Percentiles rank a stretch among this genome's conserved stretches.
Conservation (phyloP, 1,140 invertebrate species). For the Brachionus asplanchnoidis region DNA sequence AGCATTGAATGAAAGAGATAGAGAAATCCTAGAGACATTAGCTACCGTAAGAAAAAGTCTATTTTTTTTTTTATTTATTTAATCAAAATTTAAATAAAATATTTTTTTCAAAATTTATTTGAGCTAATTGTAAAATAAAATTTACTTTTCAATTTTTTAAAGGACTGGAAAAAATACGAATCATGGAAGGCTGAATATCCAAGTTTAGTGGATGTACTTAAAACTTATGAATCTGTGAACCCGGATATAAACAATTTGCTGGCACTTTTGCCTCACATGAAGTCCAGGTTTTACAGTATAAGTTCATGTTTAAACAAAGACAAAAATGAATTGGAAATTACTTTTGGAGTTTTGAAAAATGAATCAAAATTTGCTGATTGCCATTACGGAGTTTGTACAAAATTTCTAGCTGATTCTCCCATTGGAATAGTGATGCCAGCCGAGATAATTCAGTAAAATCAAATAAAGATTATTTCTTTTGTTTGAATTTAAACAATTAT, state of each 20-base stretch:
- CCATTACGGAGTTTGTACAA: slow-evolving; percentile 88
- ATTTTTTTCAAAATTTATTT: too few relatives aligned
- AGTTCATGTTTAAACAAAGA: slow-evolving; percentile 71
- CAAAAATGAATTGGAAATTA: slow-evolving; percentile 74
- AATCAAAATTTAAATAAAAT: too few relatives aligned
- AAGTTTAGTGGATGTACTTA: slow-evolving; percentile 89
- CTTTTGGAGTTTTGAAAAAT: slow-evolving; percentile 83
- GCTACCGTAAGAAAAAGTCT: too few relatives aligned
- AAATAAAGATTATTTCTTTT: too few relatives aligned
- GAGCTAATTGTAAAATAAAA: too few relatives aligned
- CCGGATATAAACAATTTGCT: slow-evolving; percentile 74
- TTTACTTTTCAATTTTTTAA: too few relatives aligned
- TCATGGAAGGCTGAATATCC: slow-evolving; percentile 84
- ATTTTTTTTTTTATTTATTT: too few relatives aligned
- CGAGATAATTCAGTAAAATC: slow-evolving; percentile 70
- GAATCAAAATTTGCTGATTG: slow-evolving; percentile 67
- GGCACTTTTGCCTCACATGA: slow-evolving; percentile 75
- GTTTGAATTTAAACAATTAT: slow-evolving; percentile 43
- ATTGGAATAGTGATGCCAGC: slow-evolving; percentile 61
- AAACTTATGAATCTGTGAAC: slow-evolving; percentile 85
- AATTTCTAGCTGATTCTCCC: slow-evolving; percentile 65
- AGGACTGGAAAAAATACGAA: slow-evolving; percentile 63
- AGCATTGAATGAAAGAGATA: too few relatives aligned
- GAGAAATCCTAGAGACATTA: too few relatives aligned
- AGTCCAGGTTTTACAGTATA: slow-evolving; percentile 89